Conservation (phyloP, 2,113 vertebrate species). For the Paramisgurnus dabryanus region DNA sequence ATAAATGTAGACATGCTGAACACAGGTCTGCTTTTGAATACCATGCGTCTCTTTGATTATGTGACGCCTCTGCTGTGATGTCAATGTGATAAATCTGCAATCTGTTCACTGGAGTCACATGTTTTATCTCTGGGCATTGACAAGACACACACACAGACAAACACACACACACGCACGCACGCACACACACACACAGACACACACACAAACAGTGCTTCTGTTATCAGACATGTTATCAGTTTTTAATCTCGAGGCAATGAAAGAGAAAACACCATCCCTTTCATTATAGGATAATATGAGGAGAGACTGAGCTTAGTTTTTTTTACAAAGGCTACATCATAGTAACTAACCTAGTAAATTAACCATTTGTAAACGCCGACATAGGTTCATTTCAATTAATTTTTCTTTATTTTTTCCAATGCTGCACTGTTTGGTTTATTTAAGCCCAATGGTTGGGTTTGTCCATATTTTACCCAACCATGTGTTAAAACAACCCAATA, state of each 20-base stretch:
- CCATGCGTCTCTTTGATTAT: background rate
- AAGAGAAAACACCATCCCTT: background rate
- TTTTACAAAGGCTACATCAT: no score
- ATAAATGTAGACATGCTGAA: background rate
- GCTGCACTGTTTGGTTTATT: no score
- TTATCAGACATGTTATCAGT: background rate
- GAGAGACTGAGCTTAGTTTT: no score
- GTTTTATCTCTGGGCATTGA: background rate
- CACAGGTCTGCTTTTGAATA: background rate
- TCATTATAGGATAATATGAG: background rate
- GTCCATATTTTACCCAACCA: no score
- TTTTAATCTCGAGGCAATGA: background rate
- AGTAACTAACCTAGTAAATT: no score
- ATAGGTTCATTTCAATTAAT: no score
- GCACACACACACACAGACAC: background rate
- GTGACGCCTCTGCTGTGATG: slow-evolving; percentile 16
- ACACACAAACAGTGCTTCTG: background rate
- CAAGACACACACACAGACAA: background rate
- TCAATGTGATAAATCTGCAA: background rate
- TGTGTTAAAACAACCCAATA: no score
- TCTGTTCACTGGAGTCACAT: background rate
- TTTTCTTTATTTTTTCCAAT: no score
- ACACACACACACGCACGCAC: background rate
- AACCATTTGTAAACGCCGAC: no score
- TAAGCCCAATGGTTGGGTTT: no score